phyloP scores from a whole-genome alignment of 2,113 vertebrate genomes.

The Tor tambroides region DNA sequence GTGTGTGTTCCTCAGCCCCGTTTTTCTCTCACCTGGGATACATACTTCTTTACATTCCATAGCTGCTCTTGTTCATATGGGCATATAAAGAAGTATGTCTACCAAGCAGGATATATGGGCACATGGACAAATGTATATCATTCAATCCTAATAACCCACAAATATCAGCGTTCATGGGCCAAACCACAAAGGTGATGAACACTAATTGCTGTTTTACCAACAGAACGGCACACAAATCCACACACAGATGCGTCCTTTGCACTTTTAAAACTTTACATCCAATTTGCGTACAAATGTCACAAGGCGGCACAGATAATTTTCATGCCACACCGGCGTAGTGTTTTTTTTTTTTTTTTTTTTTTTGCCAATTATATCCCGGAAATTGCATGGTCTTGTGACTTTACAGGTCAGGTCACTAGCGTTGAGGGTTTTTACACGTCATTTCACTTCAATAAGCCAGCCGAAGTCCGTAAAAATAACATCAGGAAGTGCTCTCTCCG shows the following conservation, averaged over 20 bases:
- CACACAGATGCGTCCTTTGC: background rate
- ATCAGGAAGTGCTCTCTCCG: background rate
- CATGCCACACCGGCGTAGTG: background rate
- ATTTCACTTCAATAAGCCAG: constrained; percentile 6
- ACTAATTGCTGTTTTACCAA: background rate
- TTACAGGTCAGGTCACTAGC: constrained; percentile 35
- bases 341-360: background rate
- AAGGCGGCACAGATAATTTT: background rate
- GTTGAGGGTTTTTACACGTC: background rate
- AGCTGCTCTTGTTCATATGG: constrained; percentile 98
- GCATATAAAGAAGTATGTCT: constrained; percentile 99
- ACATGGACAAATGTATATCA: background rate
- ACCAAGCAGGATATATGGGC: constrained; percentile 87
- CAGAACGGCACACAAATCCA: background rate
- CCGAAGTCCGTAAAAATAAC: background rate
- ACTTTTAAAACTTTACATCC: constrained; percentile 13
- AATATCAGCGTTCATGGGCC: background rate
- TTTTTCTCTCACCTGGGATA: constrained; percentile 88
- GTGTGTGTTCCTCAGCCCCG: constrained; percentile 59
- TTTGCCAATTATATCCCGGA: background rate
- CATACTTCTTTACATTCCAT: constrained; percentile 99
- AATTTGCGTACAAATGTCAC: background rate
- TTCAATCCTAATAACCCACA: background rate
- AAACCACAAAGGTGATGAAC: background rate
- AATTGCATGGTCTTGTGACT: background rate